A percentile compares a stretch with the other conserved stretches of the same genome.
Evolutionary conservation across 1,140 invertebrate species (phyloP).

Genomic region (Aporrectodea caliginosa): DNA sequence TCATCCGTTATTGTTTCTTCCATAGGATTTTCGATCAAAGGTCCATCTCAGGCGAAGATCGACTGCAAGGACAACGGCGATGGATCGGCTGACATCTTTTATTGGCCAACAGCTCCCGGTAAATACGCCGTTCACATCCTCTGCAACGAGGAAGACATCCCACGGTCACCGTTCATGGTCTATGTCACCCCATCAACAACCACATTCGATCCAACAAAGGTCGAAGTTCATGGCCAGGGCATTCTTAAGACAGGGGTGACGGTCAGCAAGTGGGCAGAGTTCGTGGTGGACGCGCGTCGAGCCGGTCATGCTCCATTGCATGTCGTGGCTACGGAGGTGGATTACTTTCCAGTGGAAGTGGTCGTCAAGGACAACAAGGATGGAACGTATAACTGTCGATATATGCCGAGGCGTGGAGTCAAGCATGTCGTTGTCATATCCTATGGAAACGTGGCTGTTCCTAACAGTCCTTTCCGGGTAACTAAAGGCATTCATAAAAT

Average conservation of each 20-base stretch:
- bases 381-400: constrained; percentile 69
- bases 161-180: constrained; percentile 56
- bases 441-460: neutral
- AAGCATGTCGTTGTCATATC: neutral
- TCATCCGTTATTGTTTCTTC: no score
- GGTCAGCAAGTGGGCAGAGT: neutral
- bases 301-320: constrained; percentile 61
- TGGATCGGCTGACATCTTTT: constrained; percentile 77
- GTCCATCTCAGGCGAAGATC: constrained; percentile 82
- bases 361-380: constrained; percentile 66
- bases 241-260: neutral
- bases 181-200: constrained; percentile 59
- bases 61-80: constrained; percentile 83
- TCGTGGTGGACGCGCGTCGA: neutral
- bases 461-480: neutral
- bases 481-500: no score
- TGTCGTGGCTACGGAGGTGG: constrained; percentile 61
- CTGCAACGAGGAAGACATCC: constrained; percentile 64
- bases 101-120: constrained; percentile 78
- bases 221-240: neutral
- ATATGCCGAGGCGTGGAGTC: constrained; percentile 65
- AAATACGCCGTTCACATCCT: constrained; percentile 87
- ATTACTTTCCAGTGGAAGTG: constrained; percentile 62
- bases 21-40: constrained; percentile 81
- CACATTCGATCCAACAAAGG: constrained; percentile 68